phyloP scores from a whole-genome alignment of 1,140 invertebrate genomes.

The Sycobia sp. region DNA sequence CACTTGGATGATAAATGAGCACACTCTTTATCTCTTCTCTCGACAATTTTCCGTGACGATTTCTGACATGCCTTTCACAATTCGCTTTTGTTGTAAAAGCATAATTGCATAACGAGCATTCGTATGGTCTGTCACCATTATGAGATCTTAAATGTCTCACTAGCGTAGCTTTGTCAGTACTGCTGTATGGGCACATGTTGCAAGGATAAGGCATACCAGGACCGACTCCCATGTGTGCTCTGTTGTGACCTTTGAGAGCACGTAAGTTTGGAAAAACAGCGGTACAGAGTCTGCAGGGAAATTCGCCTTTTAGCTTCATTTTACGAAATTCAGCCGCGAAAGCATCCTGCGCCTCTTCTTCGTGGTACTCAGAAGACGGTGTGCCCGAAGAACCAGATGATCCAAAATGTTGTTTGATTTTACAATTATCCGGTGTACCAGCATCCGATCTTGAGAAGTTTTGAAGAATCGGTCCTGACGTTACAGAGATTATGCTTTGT shows the following conservation, averaged over 20 bases:
- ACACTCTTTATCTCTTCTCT: constrained; percentile 85
- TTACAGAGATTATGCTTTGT: constrained; percentile 78
- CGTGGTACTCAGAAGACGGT: constrained; percentile 52
- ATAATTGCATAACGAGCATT: constrained; percentile 91
- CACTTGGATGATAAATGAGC: constrained; percentile 84
- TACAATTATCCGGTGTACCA: constrained; percentile 51
- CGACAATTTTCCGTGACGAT: constrained; percentile 83
- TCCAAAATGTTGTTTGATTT: constrained; percentile 37
- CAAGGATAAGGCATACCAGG: constrained; percentile 81
- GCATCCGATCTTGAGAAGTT: constrained; percentile 58
- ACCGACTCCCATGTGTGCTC: constrained; percentile 74
- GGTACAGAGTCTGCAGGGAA: constrained; percentile 84
- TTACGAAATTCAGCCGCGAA: constrained; percentile 80
- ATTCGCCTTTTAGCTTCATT: constrained; percentile 86
- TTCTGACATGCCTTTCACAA: constrained; percentile 86
- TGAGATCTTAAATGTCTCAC: constrained; percentile 90
- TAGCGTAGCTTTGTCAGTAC: constrained; percentile 87
- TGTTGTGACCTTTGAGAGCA: constrained; percentile 87
- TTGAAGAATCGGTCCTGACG: constrained; percentile 69
- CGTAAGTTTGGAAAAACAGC: constrained; percentile 86
- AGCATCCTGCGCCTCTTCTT: constrained; percentile 80
- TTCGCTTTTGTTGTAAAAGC: constrained; percentile 96
- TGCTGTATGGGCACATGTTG: constrained; percentile 89
- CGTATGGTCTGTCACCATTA: constrained; percentile 92
- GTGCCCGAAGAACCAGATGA: constrained; percentile 55